Conservation (phyloP, 2,888 invertebrate genomes). For the Acrobasis suavella region DNA sequence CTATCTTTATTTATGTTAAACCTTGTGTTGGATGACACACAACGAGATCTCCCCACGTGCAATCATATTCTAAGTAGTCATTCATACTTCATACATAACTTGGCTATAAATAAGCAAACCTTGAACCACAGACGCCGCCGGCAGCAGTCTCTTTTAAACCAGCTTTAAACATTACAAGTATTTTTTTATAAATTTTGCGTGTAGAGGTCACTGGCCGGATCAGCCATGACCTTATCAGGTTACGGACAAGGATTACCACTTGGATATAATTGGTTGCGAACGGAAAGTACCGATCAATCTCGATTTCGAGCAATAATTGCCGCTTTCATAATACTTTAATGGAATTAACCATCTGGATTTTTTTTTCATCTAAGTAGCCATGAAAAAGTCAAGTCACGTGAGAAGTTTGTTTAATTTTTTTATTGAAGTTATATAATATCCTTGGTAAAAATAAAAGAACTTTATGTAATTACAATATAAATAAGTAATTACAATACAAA, state of each 20-base stretch:
- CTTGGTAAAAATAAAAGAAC: too few relatives aligned
- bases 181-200: background rate
- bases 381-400: background rate
- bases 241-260: conserved; percentile 11
- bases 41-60: too few relatives aligned
- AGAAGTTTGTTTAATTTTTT: too few relatives aligned
- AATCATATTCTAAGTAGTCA: too few relatives aligned
- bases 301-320: background rate
- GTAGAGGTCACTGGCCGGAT: conserved; percentile 1
- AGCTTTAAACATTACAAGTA: background rate
- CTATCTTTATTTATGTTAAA: too few relatives aligned
- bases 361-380: background rate
- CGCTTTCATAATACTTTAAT: background rate
- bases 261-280: background rate
- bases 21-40: too few relatives aligned
- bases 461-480: too few relatives aligned
- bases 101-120: conserved; percentile 1
- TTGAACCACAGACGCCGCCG: background rate
- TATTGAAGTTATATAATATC: too few relatives aligned
- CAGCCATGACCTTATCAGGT: conserved; percentile 8
- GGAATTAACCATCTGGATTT: background rate
- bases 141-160: background rate
- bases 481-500: too few relatives aligned
- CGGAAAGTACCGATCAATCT: background rate
- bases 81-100: background rate